Evolutionary conservation across 2,113 vertebrate genomes (phyloP).

Genomic region (Lucifuga dentata): DNA sequence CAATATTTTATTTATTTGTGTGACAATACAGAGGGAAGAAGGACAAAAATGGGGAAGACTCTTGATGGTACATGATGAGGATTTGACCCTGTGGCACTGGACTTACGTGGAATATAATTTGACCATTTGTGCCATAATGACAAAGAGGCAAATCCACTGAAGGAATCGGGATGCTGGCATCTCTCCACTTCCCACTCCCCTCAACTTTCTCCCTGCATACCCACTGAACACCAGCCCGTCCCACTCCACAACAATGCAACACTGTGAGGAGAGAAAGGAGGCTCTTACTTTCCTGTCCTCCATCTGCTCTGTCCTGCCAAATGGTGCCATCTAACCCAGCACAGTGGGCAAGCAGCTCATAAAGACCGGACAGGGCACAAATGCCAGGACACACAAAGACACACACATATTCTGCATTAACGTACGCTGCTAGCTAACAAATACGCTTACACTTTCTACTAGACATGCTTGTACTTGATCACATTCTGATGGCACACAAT

Average conservation of each 20-base stretch:
- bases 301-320: conserved; percentile 11
- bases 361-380: conserved; percentile 18
- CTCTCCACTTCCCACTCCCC: not conserved
- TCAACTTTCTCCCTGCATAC: not conserved
- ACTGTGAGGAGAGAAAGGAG: conserved; percentile 32
- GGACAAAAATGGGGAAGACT: not conserved
- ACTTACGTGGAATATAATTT: not conserved
- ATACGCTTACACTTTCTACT: conserved; percentile 42
- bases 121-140: not conserved
- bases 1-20: conserved; percentile 52
- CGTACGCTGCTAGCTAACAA: conserved; percentile 43
- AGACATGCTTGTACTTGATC: conserved; percentile 39
- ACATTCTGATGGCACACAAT: conserved; percentile 46
- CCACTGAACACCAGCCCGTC: conserved; percentile 28
- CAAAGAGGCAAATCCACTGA: conserved; percentile 24
- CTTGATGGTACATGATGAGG: not conserved
- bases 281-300: conserved; percentile 38
- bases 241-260: conserved; percentile 46
- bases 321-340: conserved; percentile 33
- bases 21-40: not conserved
- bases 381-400: conserved; percentile 48
- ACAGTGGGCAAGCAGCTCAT: conserved; percentile 53
- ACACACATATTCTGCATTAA: conserved; percentile 31
- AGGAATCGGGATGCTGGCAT: conserved; percentile 28
- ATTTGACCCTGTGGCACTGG: conserved; percentile 4